Conservation (phyloP, 2,888 invertebrate genomes). For the Byasa hedistus region DNA sequence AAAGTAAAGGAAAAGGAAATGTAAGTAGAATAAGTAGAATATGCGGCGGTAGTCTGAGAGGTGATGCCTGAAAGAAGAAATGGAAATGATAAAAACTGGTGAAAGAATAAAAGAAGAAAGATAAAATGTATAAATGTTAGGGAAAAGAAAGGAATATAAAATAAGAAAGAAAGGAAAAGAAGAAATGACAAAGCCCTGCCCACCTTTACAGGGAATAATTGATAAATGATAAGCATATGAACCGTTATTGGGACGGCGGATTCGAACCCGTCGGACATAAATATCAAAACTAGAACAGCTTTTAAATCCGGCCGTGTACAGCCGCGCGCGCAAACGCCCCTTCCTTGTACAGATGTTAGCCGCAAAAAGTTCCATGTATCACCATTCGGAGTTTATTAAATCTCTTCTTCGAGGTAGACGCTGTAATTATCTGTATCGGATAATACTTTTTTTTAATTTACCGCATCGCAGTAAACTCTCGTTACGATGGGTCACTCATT, state of each 20-base stretch:
- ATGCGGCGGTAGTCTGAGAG: too few species aligned
- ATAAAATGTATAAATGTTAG: too few species aligned
- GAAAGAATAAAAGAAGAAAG: too few species aligned
- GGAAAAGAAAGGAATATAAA: too few species aligned
- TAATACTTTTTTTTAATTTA: constrained; percentile 23
- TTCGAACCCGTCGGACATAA: constrained; percentile 33
- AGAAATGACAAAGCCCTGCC: too few species aligned
- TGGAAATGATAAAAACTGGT: too few species aligned
- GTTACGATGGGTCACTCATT: background rate
- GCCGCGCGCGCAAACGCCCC: constrained; percentile 39
- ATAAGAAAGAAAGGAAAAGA: too few species aligned
- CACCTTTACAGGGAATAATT: too few species aligned
- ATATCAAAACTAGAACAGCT: constrained; percentile 45
- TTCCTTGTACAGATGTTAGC: constrained; percentile 42
- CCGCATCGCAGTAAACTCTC: constrained; percentile 11
- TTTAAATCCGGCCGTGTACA: constrained; percentile 37
- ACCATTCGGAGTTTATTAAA: constrained; percentile 34
- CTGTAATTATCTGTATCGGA: constrained; percentile 42
- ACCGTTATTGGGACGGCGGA: constrained; percentile 25
- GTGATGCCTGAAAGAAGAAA: too few species aligned
- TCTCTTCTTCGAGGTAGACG: constrained; percentile 40
- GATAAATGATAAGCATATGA: constrained; percentile 16
- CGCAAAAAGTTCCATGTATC: constrained; percentile 38
- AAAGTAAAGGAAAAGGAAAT: too few species aligned
- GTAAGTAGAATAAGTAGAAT: too few species aligned